These are phyloP conservation scores for Cistogaster globosa DNA, from an alignment of 2,888 invertebrate genomes.

Conservation along the genomic window DNA sequence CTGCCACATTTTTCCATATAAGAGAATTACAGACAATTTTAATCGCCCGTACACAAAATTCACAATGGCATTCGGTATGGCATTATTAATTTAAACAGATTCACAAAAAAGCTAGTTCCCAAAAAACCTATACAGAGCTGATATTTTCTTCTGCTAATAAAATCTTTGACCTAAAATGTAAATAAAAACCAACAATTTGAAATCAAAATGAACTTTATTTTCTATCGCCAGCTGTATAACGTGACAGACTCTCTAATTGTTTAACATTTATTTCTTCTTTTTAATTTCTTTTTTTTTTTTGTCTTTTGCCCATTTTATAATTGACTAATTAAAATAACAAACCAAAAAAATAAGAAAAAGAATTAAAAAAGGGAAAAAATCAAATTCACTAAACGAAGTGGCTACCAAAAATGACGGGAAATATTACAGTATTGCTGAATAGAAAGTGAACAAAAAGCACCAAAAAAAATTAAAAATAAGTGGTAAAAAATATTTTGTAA, in stretches of 20 bases:
- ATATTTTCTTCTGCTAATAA: no score
- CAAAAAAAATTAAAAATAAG: neutral
- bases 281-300: no score
- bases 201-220: neutral
- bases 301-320: slow-evolving; percentile 31
- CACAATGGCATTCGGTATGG: no score
- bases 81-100: no score
- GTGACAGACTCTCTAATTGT: neutral
- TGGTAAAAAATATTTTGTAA: neutral
- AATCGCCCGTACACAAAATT: no score
- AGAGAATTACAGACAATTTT: no score
- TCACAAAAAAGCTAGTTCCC: no score
- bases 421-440: slow-evolving; percentile 31
- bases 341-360: slow-evolving; percentile 32
- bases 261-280: slow-evolving; percentile 12
- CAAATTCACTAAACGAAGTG: slow-evolving; percentile 30
- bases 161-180: no score
- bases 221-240: neutral
- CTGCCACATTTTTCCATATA: no score
- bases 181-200: no score
- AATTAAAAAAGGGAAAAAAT: slow-evolving; percentile 3
- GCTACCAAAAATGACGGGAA: slow-evolving; percentile 57
- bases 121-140: no score
- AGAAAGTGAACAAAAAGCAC: neutral
- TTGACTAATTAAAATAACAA: slow-evolving; percentile 67